A percentile compares a stretch with the other conserved stretches of the same genome.
Conservation (phyloP, 1,140 invertebrate species). For the Maconellicoccus hirsutus region DNA sequence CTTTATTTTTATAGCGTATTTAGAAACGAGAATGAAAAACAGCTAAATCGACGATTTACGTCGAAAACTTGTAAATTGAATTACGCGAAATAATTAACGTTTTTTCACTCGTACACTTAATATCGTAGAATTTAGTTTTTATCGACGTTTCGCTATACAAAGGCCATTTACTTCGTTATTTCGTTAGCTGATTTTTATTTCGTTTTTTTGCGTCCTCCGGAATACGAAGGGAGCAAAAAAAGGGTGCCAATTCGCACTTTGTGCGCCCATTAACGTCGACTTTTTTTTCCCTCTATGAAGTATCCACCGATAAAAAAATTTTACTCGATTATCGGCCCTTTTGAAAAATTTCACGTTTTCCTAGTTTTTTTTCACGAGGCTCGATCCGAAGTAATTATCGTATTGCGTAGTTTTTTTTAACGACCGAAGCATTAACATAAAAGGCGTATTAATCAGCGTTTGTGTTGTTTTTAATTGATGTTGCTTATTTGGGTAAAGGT, state of each 20-base stretch:
- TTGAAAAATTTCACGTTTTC: not conserved
- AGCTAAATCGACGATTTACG: not conserved
- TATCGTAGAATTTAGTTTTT: too few species aligned
- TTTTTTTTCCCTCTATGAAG: too few species aligned
- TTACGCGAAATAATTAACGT: not conserved
- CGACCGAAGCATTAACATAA: not conserved
- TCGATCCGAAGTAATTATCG: not conserved
- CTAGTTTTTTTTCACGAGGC: not conserved
- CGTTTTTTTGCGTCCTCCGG: not conserved
- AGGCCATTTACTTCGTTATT: slow-evolving; percentile 2
- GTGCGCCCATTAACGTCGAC: not conserved
- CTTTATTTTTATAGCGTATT: too few species aligned
- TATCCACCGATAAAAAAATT: not conserved
- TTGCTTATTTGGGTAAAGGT: not conserved
- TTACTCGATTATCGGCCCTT: slow-evolving; percentile 2
- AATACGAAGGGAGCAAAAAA: not conserved
- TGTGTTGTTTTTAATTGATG: not conserved
- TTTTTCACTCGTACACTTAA: too few species aligned
- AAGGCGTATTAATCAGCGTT: not conserved
- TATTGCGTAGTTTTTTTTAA: not conserved
- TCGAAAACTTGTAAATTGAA: not conserved
- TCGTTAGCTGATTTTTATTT: not conserved
- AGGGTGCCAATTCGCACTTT: not conserved
- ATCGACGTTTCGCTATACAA: not conserved
- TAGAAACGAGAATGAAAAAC: not conserved